Base-by-base conservation (phyloP, 2,113 vertebrate species). In the Callionymus lyra region DNA sequence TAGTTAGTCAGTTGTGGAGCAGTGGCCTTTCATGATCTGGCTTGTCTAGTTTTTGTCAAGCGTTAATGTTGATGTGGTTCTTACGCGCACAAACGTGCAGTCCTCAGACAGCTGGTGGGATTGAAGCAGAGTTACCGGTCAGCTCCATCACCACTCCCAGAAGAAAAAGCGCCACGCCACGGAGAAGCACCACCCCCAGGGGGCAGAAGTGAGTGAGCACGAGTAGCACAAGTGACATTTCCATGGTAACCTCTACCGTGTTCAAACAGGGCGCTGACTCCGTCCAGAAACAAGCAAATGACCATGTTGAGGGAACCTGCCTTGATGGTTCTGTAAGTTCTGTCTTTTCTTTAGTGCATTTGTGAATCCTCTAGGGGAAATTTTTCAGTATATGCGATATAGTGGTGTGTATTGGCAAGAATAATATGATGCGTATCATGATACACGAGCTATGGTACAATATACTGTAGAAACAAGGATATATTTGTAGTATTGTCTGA, bases 301-400 rank as follows among this genome's bases (percentile, higher is more conserved):
- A 2, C 53, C 5, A 8, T 8, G 21, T 16, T 13, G 34, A 76
- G 38, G 54, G 74, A 83, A 31, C 53, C 68, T 0, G 34, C 62
- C 1, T 72, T 84, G 17, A 59, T 42, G 4, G 65, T 65, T 10
- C 59, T 85, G 85, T 87, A 53, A 84, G 85, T 85, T 2, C 31
- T 14, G 5, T 10, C 14, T 6, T 4, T 12, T 2, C 12, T 35
- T 6, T 34, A 12, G 32, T n/a, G n/a, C 9, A 2, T 34, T 34
- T 6, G 6, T 34, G 11, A 12, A 6, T 34, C 13, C 34, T n/a
- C n/a, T n/a, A 34, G 34, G 34, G 6, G 9, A 12, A 5, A 34
- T 34, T 2, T 34, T 34, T 34, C 12, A 12, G n/a, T n/a, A n/a
- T n/a, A n/a, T n/a, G n/a, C n/a, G n/a, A n/a, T n/a, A 34, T 34